These are phyloP conservation scores for Sebastes miniatus DNA, from an alignment of 2,797 vertebrate species.

Conservation along the genomic window DNA sequence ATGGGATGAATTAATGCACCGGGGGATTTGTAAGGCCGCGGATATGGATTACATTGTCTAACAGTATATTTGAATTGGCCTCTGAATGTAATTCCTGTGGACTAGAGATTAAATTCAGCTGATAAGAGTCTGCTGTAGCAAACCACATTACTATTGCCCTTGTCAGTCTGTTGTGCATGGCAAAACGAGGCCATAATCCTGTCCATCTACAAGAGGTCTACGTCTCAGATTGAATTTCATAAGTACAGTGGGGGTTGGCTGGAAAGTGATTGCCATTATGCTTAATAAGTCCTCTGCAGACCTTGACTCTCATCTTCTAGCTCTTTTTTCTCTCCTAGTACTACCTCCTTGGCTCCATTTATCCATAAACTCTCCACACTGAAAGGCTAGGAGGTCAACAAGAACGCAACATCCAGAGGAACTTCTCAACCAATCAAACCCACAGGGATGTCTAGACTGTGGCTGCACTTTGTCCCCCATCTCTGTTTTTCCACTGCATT, in stretches of 20 bases:
- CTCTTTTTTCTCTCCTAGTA: neutral
- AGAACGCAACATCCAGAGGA: neutral
- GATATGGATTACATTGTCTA: conserved; percentile 74
- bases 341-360: neutral
- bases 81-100: conserved; percentile 60
- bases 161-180: conserved; percentile 35
- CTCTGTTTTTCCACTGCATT: conserved; percentile 40
- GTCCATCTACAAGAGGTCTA: conserved; percentile 47
- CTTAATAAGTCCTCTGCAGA: conserved; percentile 20
- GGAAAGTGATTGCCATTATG: conserved; percentile 29
- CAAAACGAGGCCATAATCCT: conserved; percentile 40
- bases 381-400: neutral
- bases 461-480: conserved; percentile 31
- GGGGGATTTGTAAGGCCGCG: conserved; percentile 68
- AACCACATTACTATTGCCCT: conserved; percentile 47
- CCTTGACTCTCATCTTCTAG: neutral
- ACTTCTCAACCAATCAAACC: conserved; percentile 31
- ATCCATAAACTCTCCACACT: neutral
- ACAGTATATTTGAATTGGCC: conserved; percentile 64
- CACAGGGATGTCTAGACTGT: conserved; percentile 45
- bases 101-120: conserved; percentile 59
- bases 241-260: conserved; percentile 12
- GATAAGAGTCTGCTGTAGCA: conserved; percentile 50
- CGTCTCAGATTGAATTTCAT: conserved; percentile 42
- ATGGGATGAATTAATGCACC: conserved; percentile 68